These are phyloP conservation scores for Apis florea DNA, from an alignment of 1,140 invertebrate genomes.

Conservation along the genomic window DNA sequence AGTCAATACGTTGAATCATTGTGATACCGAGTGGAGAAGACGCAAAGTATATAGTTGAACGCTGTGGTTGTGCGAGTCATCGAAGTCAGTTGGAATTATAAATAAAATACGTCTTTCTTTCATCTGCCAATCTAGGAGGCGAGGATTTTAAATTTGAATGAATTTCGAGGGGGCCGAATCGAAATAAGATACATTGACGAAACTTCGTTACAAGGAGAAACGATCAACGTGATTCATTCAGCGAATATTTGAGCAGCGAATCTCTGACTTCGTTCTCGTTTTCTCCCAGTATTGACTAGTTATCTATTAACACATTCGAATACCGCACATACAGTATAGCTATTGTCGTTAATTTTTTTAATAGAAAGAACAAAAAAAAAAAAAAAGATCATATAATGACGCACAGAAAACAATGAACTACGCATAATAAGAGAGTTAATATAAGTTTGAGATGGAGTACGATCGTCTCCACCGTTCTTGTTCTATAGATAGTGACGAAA, in stretches of 20 bases:
- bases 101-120: background rate
- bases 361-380: background rate
- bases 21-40: conserved; percentile 57
- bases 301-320: background rate
- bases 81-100: conserved; percentile 32
- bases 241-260: background rate
- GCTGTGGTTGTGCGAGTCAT: conserved; percentile 47
- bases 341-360: conserved; percentile 27
- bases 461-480: conserved; percentile 48
- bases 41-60: conserved; percentile 30
- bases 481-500: conserved; percentile 47
- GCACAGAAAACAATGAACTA: conserved; percentile 63
- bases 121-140: background rate
- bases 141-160: background rate
- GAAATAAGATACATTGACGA: too few species aligned
- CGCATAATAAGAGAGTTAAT: conserved; percentile 24
- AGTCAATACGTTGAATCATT: conserved; percentile 66
- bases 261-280: conserved; percentile 25
- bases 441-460: conserved; percentile 27
- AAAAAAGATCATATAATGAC: conserved; percentile 48
- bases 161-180: background rate
- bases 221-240: conserved; percentile 26
- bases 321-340: conserved; percentile 22
- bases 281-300: conserved; percentile 29
- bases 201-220: background rate